Base-by-base conservation (phyloP, 2,888 invertebrate genomes). In the Teleiodes luculella region DNA sequence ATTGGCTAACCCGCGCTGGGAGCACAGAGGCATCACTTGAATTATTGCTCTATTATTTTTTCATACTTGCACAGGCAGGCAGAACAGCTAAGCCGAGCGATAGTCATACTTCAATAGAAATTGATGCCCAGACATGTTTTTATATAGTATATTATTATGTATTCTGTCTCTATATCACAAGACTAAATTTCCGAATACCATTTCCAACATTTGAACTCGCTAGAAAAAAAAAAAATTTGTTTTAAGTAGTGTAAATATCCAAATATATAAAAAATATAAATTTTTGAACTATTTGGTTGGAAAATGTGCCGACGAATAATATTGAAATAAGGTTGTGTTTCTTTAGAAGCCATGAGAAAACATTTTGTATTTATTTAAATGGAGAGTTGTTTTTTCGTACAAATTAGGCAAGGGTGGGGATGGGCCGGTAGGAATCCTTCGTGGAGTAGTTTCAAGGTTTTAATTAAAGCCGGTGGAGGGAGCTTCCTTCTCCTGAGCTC, bases 1-100 rank as follows among this genome's bases (percentile, higher is more conserved):
- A 89, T 88, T 88, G 87, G 85, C 84, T 78, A 80, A 80, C 80
- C 78, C 79, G 76, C 72, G 78, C 75, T 79, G 75, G 76, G 76
- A 86, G 78, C 80, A 83, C 80, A 78, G 80, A 80, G 77, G 76
- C 78, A 80, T 79, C 75, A 75, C 76, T 76, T 76, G 74, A 79
- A 83, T 80, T 85, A 80, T 77, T 76, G 71, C 66, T 70, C 77
- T 78, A 72, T 79, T 50, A 46, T 53, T 76, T 74, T 68, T 69
- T 72, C 66, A 69, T 43, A 24, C 33, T 2, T 8, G 33, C 33
- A 24, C 66, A 69, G 18, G n/a, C 39, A 16, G 24, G 24, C 43
- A 28, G 20, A 2, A 24, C 13, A 10, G 43, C 24, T n/a, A 33
- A n/a, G 8, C 33, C 24, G 24, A 43, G 41, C 11, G 41, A 20